Percentiles rank a stretch among this genome's conserved stretches.
phyloP scores from a whole-genome alignment of 2,888 invertebrate genomes.

The Mayetiola destructor region DNA sequence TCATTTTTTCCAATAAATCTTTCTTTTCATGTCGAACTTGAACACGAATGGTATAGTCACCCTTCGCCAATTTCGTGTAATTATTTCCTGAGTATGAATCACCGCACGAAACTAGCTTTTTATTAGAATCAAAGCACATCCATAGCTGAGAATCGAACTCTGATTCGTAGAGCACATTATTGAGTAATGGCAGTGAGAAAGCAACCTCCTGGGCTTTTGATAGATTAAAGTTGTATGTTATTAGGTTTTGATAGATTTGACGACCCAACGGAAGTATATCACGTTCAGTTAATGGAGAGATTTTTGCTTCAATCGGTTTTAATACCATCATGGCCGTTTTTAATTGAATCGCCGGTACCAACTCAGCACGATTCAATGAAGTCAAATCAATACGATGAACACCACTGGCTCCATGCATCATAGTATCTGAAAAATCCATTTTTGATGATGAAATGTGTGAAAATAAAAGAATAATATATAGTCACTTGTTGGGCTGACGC shows the following conservation, averaged over 20 bases:
- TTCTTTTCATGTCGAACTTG: slow-evolving; percentile 84
- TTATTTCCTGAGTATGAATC: slow-evolving; percentile 81
- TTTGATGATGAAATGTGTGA: neutral
- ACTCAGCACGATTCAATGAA: slow-evolving; percentile 62
- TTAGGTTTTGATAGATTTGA: slow-evolving; percentile 79
- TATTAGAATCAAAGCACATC: slow-evolving; percentile 87
- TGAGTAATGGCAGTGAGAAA: slow-evolving; percentile 63
- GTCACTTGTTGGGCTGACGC: slow-evolving; percentile 44
- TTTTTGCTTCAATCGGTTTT: slow-evolving; percentile 69
- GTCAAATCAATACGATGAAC: slow-evolving; percentile 55
- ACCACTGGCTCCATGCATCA: slow-evolving; percentile 57
- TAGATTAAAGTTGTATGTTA: slow-evolving; percentile 75
- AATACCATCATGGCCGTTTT: slow-evolving; percentile 60
- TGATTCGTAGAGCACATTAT: slow-evolving; percentile 83
- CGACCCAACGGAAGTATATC: slow-evolving; percentile 77
- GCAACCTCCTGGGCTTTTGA: slow-evolving; percentile 69
- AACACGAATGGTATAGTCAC: slow-evolving; percentile 76
- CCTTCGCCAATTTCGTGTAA: slow-evolving; percentile 73
- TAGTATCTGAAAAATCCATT: slow-evolving; percentile 35
- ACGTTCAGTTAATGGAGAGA: slow-evolving; percentile 61
- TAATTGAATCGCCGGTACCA: slow-evolving; percentile 57
- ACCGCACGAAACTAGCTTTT: slow-evolving; percentile 70
- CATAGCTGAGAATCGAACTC: slow-evolving; percentile 94
- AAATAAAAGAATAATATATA: slow-evolving; percentile 15
- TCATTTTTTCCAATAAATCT: slow-evolving; percentile 68